Evolutionary conservation across 2,888 invertebrate genomes (phyloP).

Genomic region (Plebejus melissa): DNA sequence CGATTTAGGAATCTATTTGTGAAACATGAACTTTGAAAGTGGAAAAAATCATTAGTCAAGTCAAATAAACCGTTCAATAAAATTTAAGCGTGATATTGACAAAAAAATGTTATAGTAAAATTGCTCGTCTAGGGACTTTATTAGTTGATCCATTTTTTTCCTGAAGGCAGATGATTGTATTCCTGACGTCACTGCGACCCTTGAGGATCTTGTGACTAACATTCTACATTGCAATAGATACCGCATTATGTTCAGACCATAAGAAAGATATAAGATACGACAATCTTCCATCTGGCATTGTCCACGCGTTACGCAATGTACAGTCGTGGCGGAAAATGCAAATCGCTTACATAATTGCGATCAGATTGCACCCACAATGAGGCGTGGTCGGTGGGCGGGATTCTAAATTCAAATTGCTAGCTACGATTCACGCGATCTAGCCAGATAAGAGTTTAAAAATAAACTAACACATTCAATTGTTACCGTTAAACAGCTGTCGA

Average conservation of each 20-base stretch:
- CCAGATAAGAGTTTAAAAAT: slow-evolving; percentile 43
- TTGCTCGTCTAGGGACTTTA: too few species aligned
- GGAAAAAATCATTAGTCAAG: too few species aligned
- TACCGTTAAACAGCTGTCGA: neutral
- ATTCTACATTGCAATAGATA: too few species aligned
- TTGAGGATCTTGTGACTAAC: too few species aligned
- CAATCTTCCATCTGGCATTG: slow-evolving; percentile 29
- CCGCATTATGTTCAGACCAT: neutral
- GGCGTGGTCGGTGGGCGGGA: slow-evolving; percentile 64
- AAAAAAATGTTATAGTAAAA: too few species aligned
- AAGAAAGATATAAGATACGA: slow-evolving; percentile 14
- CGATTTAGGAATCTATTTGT: too few species aligned
- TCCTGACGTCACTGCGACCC: too few species aligned
- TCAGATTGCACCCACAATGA: slow-evolving; percentile 63
- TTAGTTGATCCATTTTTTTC: too few species aligned
- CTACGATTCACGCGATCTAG: slow-evolving; percentile 59
- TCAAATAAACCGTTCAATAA: too few species aligned
- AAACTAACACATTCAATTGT: slow-evolving; percentile 10
- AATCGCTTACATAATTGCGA: slow-evolving; percentile 64
- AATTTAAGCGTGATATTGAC: too few species aligned
- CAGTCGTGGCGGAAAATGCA: slow-evolving; percentile 56
- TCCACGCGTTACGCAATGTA: slow-evolving; percentile 40
- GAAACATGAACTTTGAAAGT: too few species aligned
- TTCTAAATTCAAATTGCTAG: slow-evolving; percentile 71
- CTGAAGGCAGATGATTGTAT: too few species aligned